Evolutionary conservation across 2,888 invertebrate species (phyloP).

Genomic region (Hypercompe scribonia): DNA sequence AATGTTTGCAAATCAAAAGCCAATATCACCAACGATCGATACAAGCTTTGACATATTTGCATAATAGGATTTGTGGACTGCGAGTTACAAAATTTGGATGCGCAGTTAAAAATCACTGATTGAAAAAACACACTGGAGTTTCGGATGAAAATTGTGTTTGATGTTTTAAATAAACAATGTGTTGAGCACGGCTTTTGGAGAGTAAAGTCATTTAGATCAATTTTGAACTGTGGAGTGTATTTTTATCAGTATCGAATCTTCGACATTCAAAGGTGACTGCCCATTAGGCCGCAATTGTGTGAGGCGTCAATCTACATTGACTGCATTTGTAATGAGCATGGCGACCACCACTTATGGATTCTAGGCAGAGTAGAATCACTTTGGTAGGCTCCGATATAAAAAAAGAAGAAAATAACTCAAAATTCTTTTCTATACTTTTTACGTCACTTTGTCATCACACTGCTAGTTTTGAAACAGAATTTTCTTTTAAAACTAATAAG

Average conservation of each 20-base stretch:
- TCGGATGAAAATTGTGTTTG: slow-evolving; percentile 12
- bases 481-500: no score
- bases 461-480: no score
- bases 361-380: no score
- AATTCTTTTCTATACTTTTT: no score
- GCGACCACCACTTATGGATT: no score
- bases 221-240: neutral
- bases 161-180: slow-evolving; percentile 17
- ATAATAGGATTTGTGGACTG: slow-evolving; percentile 76
- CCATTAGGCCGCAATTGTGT: no score
- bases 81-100: slow-evolving; percentile 34
- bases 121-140: slow-evolving; percentile 14
- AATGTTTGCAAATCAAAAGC: slow-evolving; percentile 84
- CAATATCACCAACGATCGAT: slow-evolving; percentile 80
- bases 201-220: neutral
- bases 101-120: slow-evolving; percentile 19
- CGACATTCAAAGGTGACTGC: no score
- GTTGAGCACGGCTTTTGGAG: neutral
- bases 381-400: no score
- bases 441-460: no score
- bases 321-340: no score
- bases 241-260: neutral
- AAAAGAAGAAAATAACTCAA: no score
- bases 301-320: no score
- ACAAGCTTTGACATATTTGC: slow-evolving; percentile 82